Conservation (phyloP, 2,888 invertebrate species). For the Hirtodrosophila histrioides region DNA sequence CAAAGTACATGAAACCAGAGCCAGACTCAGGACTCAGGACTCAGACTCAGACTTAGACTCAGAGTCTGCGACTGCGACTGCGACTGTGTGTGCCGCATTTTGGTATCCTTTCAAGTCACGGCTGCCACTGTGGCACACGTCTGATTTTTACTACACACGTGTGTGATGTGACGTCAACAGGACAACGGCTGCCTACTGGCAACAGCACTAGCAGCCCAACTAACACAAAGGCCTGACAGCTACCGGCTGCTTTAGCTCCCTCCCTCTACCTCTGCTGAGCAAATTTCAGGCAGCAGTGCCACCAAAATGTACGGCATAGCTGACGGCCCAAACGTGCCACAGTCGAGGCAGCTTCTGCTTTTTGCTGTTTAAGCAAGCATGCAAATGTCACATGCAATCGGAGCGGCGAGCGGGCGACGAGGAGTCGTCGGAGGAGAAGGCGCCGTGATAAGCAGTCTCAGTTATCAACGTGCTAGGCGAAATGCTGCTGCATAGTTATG, state of each 20-base stretch:
- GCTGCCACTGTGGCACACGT: slow-evolving; percentile 55
- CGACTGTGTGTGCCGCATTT: neutral
- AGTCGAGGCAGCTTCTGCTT: slow-evolving; percentile 37
- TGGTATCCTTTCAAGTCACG: slow-evolving; percentile 37
- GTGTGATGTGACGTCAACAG: slow-evolving; percentile 75
- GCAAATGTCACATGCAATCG: slow-evolving; percentile 72
- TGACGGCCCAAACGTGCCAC: slow-evolving; percentile 59
- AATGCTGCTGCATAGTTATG: slow-evolving; percentile 38
- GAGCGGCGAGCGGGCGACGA: slow-evolving; percentile 10
- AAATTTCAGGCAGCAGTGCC: slow-evolving; percentile 29
- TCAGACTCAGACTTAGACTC: no score
- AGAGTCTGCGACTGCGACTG: slow-evolving; percentile 5
- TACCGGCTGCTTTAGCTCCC: slow-evolving; percentile 14
- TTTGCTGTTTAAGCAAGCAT: slow-evolving; percentile 78
- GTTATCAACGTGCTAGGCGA: slow-evolving; percentile 66
- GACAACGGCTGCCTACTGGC: slow-evolving; percentile 50
- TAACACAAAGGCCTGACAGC: slow-evolving; percentile 6
- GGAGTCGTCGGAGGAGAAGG: slow-evolving; percentile 22
- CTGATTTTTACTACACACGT: slow-evolving; percentile 74
- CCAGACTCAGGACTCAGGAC: neutral
- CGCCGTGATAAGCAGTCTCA: slow-evolving; percentile 71
- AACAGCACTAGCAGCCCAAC: slow-evolving; percentile 8
- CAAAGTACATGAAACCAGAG: slow-evolving; percentile 64
- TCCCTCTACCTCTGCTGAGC: slow-evolving; percentile 15
- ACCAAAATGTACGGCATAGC: slow-evolving; percentile 60